Conservation (phyloP, 2,113 vertebrate species). For the Strigops habroptila region DNA sequence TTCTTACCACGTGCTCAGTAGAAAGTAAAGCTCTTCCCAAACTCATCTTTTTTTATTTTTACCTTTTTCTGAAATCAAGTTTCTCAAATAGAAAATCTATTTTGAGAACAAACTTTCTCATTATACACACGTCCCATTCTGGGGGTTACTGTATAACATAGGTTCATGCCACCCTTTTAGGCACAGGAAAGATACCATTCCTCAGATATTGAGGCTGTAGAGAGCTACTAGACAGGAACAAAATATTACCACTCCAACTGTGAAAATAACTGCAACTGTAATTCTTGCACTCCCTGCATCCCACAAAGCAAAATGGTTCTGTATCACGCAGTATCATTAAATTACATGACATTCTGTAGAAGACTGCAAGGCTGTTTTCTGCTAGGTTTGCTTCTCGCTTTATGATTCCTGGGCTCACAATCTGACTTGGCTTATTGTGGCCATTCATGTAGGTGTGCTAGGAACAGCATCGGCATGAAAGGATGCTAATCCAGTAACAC, state of each 20-base stretch:
- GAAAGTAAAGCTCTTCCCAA: background rate
- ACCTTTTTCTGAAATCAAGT: background rate
- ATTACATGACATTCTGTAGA: background rate
- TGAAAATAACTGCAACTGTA: background rate
- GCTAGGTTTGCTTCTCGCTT: background rate
- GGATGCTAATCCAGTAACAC: background rate
- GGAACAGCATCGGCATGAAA: background rate
- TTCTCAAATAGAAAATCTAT: background rate
- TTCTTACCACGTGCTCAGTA: background rate
- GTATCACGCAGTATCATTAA: background rate
- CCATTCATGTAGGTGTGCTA: background rate
- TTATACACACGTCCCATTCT: background rate
- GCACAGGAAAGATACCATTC: background rate
- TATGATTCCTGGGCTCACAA: background rate
- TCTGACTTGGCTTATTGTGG: background rate
- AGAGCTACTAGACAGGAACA: background rate
- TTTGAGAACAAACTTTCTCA: background rate
- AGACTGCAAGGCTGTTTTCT: background rate
- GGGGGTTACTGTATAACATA: background rate
- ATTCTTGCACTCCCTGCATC: background rate
- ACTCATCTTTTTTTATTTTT: background rate
- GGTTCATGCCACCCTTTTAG: background rate
- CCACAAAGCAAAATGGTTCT: background rate
- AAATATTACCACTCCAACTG: background rate
- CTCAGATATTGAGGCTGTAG: background rate